phyloP scores from a whole-genome alignment of 1,140 invertebrate genomes.

The silkworm (Bombyx mori) region DNA sequence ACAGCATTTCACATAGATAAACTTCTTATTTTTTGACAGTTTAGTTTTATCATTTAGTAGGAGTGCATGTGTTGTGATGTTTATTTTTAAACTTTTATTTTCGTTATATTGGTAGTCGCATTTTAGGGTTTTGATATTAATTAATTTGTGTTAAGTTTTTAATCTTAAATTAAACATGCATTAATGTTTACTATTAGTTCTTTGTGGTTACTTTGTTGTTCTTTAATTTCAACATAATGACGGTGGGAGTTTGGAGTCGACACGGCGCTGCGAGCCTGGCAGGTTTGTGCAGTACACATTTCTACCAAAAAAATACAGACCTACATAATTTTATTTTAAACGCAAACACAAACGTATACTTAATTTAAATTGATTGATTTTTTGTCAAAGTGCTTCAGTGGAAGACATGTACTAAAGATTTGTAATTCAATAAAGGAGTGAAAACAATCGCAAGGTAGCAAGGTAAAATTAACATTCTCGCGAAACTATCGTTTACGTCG shows the following conservation, averaged over 20 bases:
- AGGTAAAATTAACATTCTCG: too few relatives aligned
- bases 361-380: background rate
- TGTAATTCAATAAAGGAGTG: too few relatives aligned
- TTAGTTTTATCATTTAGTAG: too few relatives aligned
- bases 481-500: too few relatives aligned
- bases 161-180: constrained; percentile 26
- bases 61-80: constrained; percentile 23
- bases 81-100: constrained; percentile 41
- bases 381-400: too few relatives aligned
- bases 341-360: background rate
- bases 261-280: constrained; percentile 40
- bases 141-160: constrained; percentile 36
- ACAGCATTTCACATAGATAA: too few relatives aligned
- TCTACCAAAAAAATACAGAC: background rate
- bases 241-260: constrained; percentile 57
- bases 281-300: constrained; percentile 29
- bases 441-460: too few relatives aligned
- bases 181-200: constrained; percentile 12
- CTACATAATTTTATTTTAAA: background rate
- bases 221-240: constrained; percentile 58
- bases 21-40: too few relatives aligned
- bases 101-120: constrained; percentile 29
- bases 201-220: constrained; percentile 39
- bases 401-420: too few relatives aligned
- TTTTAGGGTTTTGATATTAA: constrained; percentile 36